Percentiles rank a stretch among this genome's conserved stretches.
phyloP scores from a whole-genome alignment of 2,113 vertebrate genomes.

The Guaruba guarouba region DNA sequence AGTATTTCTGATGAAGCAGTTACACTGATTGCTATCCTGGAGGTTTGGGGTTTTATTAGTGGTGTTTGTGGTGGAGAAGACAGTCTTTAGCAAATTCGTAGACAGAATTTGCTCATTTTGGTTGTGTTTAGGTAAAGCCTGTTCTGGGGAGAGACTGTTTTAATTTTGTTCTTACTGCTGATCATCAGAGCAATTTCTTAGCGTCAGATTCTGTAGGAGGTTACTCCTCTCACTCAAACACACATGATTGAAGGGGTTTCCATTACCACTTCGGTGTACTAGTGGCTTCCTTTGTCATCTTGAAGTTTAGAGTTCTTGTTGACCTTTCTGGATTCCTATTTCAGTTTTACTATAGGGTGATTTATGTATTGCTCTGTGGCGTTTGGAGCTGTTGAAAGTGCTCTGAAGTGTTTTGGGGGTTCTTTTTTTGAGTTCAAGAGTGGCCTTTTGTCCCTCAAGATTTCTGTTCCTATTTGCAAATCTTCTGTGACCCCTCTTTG shows the following conservation, averaged over 20 bases:
- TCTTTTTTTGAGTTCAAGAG: background rate
- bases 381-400: background rate
- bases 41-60: background rate
- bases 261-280: background rate
- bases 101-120: background rate
- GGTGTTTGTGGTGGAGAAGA: background rate
- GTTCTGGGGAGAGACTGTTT: background rate
- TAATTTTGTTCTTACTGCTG: background rate
- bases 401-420: background rate
- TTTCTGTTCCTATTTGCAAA: background rate
- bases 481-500: background rate
- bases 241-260: background rate
- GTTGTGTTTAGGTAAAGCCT: background rate
- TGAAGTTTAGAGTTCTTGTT: background rate
- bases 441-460: background rate
- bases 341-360: background rate
- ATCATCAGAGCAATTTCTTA: background rate
- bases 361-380: background rate
- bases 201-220: background rate
- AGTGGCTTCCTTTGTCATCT: background rate
- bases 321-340: background rate
- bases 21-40: rapidly evolving
- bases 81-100: background rate
- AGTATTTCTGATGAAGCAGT: background rate
- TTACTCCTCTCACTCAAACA: background rate